Conservation (phyloP, 2,113 vertebrate genomes). For the Corvus moneduloides region DNA sequence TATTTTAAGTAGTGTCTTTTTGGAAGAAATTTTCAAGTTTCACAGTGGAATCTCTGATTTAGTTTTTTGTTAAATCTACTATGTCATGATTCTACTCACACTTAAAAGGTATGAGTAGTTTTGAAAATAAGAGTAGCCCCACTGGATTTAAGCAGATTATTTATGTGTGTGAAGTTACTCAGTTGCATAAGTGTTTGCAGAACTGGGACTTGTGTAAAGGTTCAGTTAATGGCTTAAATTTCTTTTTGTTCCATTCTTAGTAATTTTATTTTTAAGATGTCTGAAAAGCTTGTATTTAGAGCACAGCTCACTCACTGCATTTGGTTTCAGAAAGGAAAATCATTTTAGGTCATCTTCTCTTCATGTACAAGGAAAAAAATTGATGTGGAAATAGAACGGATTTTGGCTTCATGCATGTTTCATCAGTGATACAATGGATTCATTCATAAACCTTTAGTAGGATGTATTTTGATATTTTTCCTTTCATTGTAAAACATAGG, state of each 20-base stretch:
- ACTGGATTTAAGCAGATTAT: neutral
- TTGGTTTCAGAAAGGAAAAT: slow-evolving; percentile 3
- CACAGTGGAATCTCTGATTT: neutral
- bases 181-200: neutral
- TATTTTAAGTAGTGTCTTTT: neutral
- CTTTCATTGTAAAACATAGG: slow-evolving; percentile 1
- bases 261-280: neutral
- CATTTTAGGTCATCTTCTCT: neutral
- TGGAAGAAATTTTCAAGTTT: neutral
- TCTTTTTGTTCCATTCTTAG: neutral
- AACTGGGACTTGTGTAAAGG: neutral
- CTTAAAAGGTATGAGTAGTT: neutral
- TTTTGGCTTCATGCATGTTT: neutral
- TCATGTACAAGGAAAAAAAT: neutral
- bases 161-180: slow-evolving; percentile 2
- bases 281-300: neutral
- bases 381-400: neutral
- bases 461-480: slow-evolving; percentile 17
- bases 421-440: neutral
- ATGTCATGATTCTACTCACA: neutral
- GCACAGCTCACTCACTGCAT: neutral
- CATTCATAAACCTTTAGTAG: neutral
- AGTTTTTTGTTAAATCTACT: neutral
- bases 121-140: neutral
- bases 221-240: slow-evolving; percentile 18